These are phyloP conservation scores for Uria lomvia DNA, from an alignment of 2,113 vertebrate species.

Conservation along the genomic window DNA sequence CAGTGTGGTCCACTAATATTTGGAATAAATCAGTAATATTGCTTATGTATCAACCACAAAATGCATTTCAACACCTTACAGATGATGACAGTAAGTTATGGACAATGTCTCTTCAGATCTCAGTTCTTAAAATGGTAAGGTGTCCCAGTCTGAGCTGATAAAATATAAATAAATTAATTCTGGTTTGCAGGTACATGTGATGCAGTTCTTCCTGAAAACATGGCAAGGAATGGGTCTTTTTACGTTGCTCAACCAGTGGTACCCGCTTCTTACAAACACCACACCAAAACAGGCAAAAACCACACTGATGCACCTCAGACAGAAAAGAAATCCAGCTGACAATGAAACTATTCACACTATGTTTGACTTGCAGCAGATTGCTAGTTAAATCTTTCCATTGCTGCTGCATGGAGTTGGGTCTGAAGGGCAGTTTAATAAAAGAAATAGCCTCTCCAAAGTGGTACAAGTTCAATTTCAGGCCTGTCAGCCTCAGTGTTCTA, in stretches of 20 bases:
- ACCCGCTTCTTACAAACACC: not conserved
- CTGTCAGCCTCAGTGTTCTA: not conserved
- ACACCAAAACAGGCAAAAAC: not conserved
- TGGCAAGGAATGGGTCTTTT: not conserved
- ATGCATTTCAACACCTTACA: not conserved
- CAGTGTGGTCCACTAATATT: not conserved
- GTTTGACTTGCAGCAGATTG: not conserved
- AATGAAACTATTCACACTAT: not conserved
- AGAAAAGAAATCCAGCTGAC: not conserved
- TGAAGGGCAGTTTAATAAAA: slow-evolving; percentile 10
- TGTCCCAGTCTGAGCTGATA: not conserved
- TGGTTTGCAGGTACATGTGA: not conserved
- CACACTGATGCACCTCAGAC: not conserved
- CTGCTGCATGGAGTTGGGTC: not conserved
- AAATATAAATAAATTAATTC: not conserved
- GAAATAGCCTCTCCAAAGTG: not conserved
- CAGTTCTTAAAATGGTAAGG: not conserved
- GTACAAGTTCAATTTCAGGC: not conserved
- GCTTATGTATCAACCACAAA: not conserved
- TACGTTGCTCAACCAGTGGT: not conserved
- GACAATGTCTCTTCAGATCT: not conserved
- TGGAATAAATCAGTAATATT: not conserved
- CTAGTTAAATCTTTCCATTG: not conserved
- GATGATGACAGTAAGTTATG: not conserved
- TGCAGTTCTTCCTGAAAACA: not conserved